phyloP scores from a whole-genome alignment of 1,140 invertebrate genomes.

The Reticulitermes speratus region DNA sequence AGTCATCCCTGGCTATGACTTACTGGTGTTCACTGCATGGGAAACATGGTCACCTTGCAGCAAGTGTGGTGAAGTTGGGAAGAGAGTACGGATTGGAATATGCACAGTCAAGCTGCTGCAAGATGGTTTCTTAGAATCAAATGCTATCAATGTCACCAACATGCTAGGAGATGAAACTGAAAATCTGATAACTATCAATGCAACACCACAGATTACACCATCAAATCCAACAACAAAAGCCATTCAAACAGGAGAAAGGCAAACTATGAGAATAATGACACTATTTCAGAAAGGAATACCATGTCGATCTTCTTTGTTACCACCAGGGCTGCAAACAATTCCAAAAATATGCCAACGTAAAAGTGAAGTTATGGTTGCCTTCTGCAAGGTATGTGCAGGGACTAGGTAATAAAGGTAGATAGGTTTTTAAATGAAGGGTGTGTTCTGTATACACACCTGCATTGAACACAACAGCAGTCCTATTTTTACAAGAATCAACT shows the following conservation, averaged over 20 bases:
- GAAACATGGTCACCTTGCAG: conserved; percentile 62
- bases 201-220: conserved; percentile 7
- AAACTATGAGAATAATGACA: conserved; percentile 40
- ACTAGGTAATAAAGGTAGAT: too few species aligned
- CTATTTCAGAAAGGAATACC: conserved; percentile 58
- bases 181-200: background rate
- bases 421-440: too few species aligned
- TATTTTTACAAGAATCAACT: too few species aligned
- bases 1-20: conserved; percentile 42
- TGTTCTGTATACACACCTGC: too few species aligned
- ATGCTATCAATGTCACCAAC: background rate
- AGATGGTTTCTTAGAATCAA: background rate
- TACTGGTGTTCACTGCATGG: conserved; percentile 49
- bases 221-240: background rate
- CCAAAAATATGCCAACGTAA: conserved; percentile 47
- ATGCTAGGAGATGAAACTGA: background rate
- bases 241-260: background rate
- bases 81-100: conserved; percentile 53
- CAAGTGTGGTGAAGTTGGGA: conserved; percentile 56
- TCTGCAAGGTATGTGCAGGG: conserved; percentile 53
- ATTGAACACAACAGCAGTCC: too few species aligned
- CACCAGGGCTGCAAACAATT: conserved; percentile 47
- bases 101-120: conserved; percentile 50
- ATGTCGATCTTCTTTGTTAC: conserved; percentile 57
- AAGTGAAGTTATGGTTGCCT: conserved; percentile 58